Evolutionary conservation across 2,888 invertebrate genomes (phyloP).

Genomic region (Stenodema calcarata): DNA sequence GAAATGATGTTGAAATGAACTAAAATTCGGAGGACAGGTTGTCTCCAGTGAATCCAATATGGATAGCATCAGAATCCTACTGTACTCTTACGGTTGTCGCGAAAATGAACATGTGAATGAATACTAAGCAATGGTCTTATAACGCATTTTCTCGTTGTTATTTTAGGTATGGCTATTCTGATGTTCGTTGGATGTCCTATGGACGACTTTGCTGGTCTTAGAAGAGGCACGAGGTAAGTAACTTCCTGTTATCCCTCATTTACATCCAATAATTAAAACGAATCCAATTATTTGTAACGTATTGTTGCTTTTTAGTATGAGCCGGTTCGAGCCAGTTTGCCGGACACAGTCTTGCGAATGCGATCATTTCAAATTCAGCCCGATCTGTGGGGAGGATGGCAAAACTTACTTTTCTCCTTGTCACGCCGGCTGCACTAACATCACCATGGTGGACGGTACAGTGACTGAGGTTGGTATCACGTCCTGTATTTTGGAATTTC

Average conservation of each 20-base stretch:
- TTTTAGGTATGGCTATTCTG: constrained; percentile 77
- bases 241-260: too few species aligned
- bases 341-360: constrained; percentile 74
- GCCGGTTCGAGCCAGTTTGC: constrained; percentile 68
- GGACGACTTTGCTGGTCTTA: constrained; percentile 78
- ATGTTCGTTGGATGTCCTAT: constrained; percentile 92
- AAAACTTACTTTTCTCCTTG: constrained; percentile 88
- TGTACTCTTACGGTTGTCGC: too few species aligned
- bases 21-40: too few species aligned
- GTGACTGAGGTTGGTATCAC: constrained; percentile 58
- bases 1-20: too few species aligned
- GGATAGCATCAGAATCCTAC: too few species aligned
- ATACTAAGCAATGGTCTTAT: too few species aligned
- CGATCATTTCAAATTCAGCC: constrained; percentile 77
- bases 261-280: background rate
- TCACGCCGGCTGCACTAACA: constrained; percentile 82
- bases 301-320: constrained; percentile 58
- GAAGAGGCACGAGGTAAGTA: constrained; percentile 58
- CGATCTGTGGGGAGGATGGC: constrained; percentile 83
- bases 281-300: too few species aligned
- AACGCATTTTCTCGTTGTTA: too few species aligned
- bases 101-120: too few species aligned
- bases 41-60: too few species aligned
- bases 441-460: constrained; percentile 68
- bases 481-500: too few species aligned